phyloP scores from a whole-genome alignment of 2,888 invertebrate genomes.

The Ormyrus labotus region DNA sequence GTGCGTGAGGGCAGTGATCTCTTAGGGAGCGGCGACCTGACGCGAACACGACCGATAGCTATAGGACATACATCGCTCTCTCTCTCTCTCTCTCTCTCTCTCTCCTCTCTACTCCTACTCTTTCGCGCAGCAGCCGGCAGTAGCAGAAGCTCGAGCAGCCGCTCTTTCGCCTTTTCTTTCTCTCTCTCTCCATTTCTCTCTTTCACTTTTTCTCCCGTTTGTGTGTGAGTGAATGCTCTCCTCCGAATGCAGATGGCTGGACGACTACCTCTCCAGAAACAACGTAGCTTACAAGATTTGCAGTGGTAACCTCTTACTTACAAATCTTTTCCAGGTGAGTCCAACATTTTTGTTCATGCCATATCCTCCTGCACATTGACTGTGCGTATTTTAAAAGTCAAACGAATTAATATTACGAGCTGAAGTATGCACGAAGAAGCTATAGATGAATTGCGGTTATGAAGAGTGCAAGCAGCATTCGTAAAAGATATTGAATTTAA shows the following conservation, averaged over 20 bases:
- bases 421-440: too few species aligned
- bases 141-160: background rate
- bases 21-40: conserved; percentile 75
- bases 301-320: background rate
- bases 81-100: conserved; percentile 4
- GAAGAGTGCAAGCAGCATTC: too few species aligned
- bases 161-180: too few species aligned
- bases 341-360: conserved; percentile 11
- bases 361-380: conserved; percentile 20
- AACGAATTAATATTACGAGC: too few species aligned
- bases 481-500: too few species aligned
- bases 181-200: too few species aligned
- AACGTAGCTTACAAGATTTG: too few species aligned
- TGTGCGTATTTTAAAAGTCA: too few species aligned
- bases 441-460: too few species aligned
- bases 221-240: background rate
- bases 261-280: too few species aligned
- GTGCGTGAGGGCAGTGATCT: conserved; percentile 75
- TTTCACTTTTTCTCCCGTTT: background rate
- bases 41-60: conserved; percentile 68
- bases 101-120: background rate
- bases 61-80: conserved; percentile 57
- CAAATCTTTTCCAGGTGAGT: background rate
- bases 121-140: conserved; percentile 38
- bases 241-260: too few species aligned